phyloP scores from a whole-genome alignment of 2,797 vertebrate genomes.

The Manis pentadactyla region DNA sequence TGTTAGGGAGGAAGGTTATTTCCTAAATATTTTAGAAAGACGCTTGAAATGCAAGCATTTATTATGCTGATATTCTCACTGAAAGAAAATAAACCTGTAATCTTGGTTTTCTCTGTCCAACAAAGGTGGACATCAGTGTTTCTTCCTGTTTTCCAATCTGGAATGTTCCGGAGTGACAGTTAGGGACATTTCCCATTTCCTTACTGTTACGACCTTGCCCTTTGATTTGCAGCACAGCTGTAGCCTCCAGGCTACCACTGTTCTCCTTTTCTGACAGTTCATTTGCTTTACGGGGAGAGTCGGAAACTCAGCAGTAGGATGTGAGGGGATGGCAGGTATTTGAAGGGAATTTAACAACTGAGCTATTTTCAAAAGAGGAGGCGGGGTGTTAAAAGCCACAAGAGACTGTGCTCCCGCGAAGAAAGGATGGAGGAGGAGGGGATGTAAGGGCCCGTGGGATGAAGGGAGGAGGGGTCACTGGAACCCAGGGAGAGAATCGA shows the following conservation, averaged over 20 bases:
- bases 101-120: not conserved
- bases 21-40: not conserved
- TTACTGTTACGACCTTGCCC: not conserved
- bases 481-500: not conserved
- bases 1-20: not conserved
- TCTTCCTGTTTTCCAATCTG: not conserved
- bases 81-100: not conserved
- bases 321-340: no score
- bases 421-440: not conserved
- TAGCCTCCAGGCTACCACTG: not conserved
- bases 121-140: not conserved
- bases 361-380: not conserved
- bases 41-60: not conserved
- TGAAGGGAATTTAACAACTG: not conserved
- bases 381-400: not conserved
- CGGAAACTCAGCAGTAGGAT: not conserved
- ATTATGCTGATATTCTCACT: not conserved
- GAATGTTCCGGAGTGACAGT: not conserved
- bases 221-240: not conserved
- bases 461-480: not conserved
- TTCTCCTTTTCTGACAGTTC: not conserved
- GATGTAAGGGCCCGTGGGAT: no score
- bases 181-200: not conserved
- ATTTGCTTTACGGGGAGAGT: not conserved
- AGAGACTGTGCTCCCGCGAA: not conserved